Base-by-base conservation (phyloP, 2,113 vertebrate genomes). In the Electrona antarctica region DNA sequence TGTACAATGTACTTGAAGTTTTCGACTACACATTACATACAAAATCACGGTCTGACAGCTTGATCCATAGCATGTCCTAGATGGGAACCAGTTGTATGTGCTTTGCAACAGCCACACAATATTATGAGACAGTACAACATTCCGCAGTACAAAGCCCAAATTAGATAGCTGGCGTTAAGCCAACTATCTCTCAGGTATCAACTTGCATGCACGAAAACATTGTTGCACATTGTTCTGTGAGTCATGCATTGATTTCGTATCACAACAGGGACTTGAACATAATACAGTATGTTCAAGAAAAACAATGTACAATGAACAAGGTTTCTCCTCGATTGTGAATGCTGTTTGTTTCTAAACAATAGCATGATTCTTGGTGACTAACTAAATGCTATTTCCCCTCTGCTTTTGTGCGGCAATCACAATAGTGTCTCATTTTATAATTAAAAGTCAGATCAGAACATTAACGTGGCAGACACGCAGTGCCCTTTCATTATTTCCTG, bases 361-460 rank as follows among this genome's bases (percentile, higher is more conserved):
- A 13, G 12, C 12, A 57, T 2, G 13, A 57, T 41, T 41, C 4
- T 57, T 52, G 62, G 60, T 75, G 51, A 71, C 63, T 69, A 57
- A 76, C 59, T 61, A 50, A 69, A 67, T 3, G 41, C 47, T 9
- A 69, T 74, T 78, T 71, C 74, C 54, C 67, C 68, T 47, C 60
- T 8, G 21, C 70, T 69, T 41, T 62, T 41, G 41, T 45, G 14
- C 49, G 47, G 28, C 51, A 29, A 76, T 73, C 73, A 2, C 48
- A 73, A 21, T 77, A 55, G 51, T 52, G 49, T 57, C 67, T 59
- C 68, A 63, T 68, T 71, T 56, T 68, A 78, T 76, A n/a, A 80
- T 78, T 78, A 81, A 66, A 74, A 72, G 78, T 52, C 67, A 80
- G 60, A 78, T 71, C 54, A 70, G 60, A 78, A 69, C 58, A 10